Conservation (phyloP, 2,888 invertebrate species). For the Campopleginae sp. region DNA sequence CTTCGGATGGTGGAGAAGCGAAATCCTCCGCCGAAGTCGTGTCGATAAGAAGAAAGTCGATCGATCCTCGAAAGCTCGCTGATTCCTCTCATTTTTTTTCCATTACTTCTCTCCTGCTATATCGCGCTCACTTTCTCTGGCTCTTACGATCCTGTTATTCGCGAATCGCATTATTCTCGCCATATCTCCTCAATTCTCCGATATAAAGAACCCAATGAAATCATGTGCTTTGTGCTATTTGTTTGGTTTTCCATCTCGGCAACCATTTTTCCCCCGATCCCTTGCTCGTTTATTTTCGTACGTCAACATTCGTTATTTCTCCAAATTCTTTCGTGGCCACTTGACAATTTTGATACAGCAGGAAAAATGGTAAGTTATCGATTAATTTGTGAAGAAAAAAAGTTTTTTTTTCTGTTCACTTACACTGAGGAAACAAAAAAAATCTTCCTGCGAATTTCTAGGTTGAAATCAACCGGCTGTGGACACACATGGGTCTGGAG, state of each 20-base stretch:
- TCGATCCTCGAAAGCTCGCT: constrained; percentile 61
- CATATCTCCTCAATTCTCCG: not conserved
- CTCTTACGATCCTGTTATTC: constrained; percentile 34
- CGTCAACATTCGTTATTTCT: not conserved
- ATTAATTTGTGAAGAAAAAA: too few relatives aligned
- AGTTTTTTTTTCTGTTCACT: too few relatives aligned
- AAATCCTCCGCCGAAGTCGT: constrained; percentile 28
- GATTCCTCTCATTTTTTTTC: constrained; percentile 54
- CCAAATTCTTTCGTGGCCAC: not conserved
- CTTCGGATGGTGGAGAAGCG: constrained; percentile 30
- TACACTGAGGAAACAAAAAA: too few relatives aligned
- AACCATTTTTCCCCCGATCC: not conserved
- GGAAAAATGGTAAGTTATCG: too few relatives aligned
- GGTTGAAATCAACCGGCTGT: too few relatives aligned
- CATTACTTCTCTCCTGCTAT: constrained; percentile 46
- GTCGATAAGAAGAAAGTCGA: constrained; percentile 58
- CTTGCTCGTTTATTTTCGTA: not conserved
- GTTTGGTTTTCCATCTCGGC: not conserved
- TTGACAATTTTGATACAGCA: too few relatives aligned
- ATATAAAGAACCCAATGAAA: not conserved
- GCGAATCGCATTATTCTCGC: constrained; percentile 24
- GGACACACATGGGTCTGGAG: too few relatives aligned
- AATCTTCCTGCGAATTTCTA: too few relatives aligned
- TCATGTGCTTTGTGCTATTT: not conserved
- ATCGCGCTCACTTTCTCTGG: constrained; percentile 8